Percentiles rank a stretch among this genome's conserved stretches.
These are phyloP conservation scores for Micropoecilia bifurca DNA, from an alignment of 2,797 vertebrate genomes.

Conservation along the genomic window DNA sequence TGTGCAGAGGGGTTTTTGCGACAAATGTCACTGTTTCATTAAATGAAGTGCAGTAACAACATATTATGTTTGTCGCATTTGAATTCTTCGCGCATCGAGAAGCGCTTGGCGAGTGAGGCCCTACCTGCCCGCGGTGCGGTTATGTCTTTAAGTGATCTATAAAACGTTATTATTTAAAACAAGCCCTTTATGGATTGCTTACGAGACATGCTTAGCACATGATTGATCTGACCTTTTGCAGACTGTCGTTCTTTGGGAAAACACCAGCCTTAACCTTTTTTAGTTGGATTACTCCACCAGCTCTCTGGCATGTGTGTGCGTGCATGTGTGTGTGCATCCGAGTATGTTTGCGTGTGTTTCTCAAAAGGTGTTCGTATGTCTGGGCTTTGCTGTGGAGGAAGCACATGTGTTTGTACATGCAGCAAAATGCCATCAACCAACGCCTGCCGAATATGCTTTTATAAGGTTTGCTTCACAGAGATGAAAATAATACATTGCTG, in stretches of 20 bases:
- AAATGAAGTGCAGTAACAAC: slow-evolving; percentile 72
- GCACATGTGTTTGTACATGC: slow-evolving; percentile 25
- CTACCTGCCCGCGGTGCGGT: slow-evolving; percentile 58
- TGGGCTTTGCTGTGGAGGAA: slow-evolving; percentile 16
- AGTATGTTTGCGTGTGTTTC: slow-evolving; percentile 16
- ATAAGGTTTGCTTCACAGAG: slow-evolving; percentile 59
- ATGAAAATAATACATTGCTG: slow-evolving; percentile 77
- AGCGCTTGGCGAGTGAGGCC: slow-evolving; percentile 43
- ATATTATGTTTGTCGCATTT: slow-evolving; percentile 77
- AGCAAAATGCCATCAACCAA: slow-evolving; percentile 48
- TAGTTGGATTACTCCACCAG: slow-evolving; percentile 75
- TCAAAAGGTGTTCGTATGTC: slow-evolving; percentile 7
- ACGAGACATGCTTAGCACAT: slow-evolving; percentile 80
- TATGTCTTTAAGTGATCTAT: slow-evolving; percentile 85
- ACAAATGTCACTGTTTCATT: slow-evolving; percentile 82
- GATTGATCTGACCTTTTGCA: slow-evolving; percentile 86
- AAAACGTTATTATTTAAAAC: slow-evolving; percentile 87
- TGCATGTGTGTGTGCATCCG: slow-evolving; percentile 12
- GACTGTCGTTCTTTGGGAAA: slow-evolving; percentile 78
- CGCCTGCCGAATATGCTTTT: slow-evolving; percentile 56
- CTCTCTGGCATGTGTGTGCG: slow-evolving; percentile 18
- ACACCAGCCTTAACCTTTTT: slow-evolving; percentile 84
- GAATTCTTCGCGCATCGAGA: slow-evolving; percentile 61
- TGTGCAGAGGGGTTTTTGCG: slow-evolving; percentile 29
- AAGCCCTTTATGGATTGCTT: slow-evolving; percentile 84